Percentiles rank a stretch among this genome's conserved stretches.
Conservation (phyloP, 2,113 vertebrate genomes). For the Pachyramphus minor region DNA sequence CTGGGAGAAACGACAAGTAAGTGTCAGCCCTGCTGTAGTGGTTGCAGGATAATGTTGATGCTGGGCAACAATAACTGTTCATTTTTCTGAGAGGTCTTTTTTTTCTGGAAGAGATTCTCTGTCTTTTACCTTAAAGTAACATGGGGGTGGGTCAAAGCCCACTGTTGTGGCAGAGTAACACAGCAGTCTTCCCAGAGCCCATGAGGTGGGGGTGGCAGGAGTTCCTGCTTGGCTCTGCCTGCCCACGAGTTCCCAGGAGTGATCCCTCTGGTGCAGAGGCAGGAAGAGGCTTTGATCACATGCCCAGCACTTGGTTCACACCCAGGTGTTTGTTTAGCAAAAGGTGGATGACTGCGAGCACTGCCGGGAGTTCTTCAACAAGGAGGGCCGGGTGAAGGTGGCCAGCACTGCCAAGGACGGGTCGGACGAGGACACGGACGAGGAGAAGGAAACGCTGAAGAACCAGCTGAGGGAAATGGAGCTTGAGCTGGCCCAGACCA, state of each 20-base stretch:
- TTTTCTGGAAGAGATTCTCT: background rate
- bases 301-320: background rate
- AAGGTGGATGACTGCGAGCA: constrained; percentile 88
- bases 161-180: background rate
- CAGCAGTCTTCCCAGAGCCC: background rate
- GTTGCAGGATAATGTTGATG: background rate
- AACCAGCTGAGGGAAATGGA: constrained; percentile 98
- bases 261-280: background rate
- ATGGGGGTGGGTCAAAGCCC: background rate
- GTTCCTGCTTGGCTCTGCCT: background rate
- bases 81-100: background rate
- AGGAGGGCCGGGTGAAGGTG: constrained; percentile 80
- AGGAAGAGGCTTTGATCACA: background rate
- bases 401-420: constrained; percentile 71
- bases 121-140: background rate
- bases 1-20: background rate
- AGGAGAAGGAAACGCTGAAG: constrained; percentile 92
- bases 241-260: background rate
- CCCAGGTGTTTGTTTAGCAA: constrained; percentile 69
- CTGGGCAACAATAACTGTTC: background rate
- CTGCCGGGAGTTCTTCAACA: constrained; percentile 84
- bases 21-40: background rate
- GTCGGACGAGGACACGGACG: constrained; percentile 84
- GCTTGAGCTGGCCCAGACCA: constrained; percentile 96
- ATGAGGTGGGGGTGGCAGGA: background rate